Evolutionary conservation across 2,888 invertebrate species (phyloP).

Genomic region (Aphodius sticticus): DNA sequence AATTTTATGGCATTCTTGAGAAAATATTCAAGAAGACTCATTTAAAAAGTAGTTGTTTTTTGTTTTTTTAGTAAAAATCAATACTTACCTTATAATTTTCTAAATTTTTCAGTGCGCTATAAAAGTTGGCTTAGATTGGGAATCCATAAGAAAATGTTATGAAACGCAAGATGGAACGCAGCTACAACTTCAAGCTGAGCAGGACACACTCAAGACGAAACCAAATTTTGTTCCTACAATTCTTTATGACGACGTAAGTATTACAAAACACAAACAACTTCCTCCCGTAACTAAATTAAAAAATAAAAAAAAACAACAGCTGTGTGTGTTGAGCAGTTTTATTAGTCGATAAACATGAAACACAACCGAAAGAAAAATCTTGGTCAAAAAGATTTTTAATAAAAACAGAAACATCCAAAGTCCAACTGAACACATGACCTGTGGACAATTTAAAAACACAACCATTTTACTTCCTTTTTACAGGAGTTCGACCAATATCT

Average conservation of each 20-base stretch:
- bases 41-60: no score
- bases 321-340: no score
- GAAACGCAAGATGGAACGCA: slow-evolving; percentile 56
- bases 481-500: slow-evolving; percentile 31
- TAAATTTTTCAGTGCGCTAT: slow-evolving; percentile 57
- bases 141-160: slow-evolving; percentile 57
- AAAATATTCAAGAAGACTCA: no score
- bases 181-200: slow-evolving; percentile 63
- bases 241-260: slow-evolving; percentile 60
- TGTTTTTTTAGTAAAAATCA: no score
- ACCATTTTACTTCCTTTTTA: slow-evolving; percentile 23
- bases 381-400: no score
- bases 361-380: no score
- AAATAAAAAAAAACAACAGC: no score
- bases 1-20: no score
- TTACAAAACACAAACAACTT: not conserved
- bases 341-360: no score
- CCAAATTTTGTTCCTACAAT: slow-evolving; percentile 66
- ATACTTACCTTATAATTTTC: no score
- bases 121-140: slow-evolving; percentile 54
- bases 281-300: not conserved
- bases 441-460: not conserved
- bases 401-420: not conserved
- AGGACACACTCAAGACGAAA: slow-evolving; percentile 56
- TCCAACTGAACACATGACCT: not conserved